Evolutionary conservation across 2,113 vertebrate genomes (phyloP), one percentile per base, ranked within the genome.

Genomic region (Calypte anna): DNA sequence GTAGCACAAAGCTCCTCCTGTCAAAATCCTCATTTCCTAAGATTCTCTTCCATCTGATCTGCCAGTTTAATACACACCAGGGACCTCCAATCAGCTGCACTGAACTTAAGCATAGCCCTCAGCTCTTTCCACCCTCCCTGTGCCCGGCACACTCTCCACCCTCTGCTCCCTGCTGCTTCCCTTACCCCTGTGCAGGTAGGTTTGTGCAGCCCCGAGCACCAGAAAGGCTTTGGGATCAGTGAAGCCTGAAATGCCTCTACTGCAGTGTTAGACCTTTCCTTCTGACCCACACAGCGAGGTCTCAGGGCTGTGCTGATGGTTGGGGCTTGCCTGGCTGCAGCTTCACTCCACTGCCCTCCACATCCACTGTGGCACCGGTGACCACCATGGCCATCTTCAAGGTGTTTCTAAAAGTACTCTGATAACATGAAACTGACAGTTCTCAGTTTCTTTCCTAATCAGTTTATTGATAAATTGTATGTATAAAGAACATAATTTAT

Each of bases 361-460:
- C 15, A 2, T 15, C 0, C 4, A 7, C 20, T 25, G 38, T 17
- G 12, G 16, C 28, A 10, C 12, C 48, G 4, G 25, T 25, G n/a
- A 6, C 40, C 12, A 16, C 33, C 7, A 13, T 0, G 0, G 6
- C 7, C 16, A 10, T 46, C 22, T 54, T n/a, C 5, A 9, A 27
- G 30, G 31, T 63, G 6, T 17, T 43, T 5, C 57, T 62, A 33
- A 82, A 43, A 62, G 48, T 10, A 50, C 9, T 30, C n/a, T 58
- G 27, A 5, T 40, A 48, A 54, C 14, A 13, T 33, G 51, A 44
- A 64, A 66, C 20, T 14, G 22, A 21, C 4, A 33, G 31, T 67
- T 82, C 23, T 66, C 18, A 21, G 8, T 40, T 48, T 28, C 16
- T 73, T 58, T 63, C 18, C 33, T 61, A 27, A 28, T 31, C 20